phyloP scores from a whole-genome alignment of 2,113 vertebrate genomes.

The Larimichthys crocea region DNA sequence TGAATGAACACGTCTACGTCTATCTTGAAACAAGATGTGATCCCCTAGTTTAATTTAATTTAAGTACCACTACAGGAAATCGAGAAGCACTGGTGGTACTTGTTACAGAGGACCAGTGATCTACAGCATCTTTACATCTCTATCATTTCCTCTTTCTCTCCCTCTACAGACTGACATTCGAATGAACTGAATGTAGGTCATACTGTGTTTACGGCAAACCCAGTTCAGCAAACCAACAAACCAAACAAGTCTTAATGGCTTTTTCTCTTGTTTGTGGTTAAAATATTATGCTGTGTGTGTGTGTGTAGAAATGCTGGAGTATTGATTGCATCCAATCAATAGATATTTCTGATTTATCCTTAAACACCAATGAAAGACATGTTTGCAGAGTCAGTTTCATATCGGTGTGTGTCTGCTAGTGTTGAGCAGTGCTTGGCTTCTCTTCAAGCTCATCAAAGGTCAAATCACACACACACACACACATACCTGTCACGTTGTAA shows the following conservation, averaged over 20 bases:
- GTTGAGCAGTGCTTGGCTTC: slow-evolving; percentile 4
- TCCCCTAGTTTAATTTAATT: too few species aligned
- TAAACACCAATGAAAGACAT: neutral
- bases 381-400: neutral
- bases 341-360: neutral
- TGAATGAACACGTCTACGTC: too few species aligned
- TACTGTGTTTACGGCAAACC: neutral
- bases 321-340: slow-evolving; percentile 1
- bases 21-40: too few species aligned
- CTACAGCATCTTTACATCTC: neutral
- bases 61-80: too few species aligned
- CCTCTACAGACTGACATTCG: neutral
- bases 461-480: slow-evolving; percentile 21
- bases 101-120: too few species aligned
- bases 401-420: neutral
- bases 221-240: neutral
- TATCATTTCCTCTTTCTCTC: neutral
- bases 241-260: slow-evolving; percentile 15
- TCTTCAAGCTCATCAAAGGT: neutral
- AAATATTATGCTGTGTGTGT: neutral
- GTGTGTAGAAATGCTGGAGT: neutral
- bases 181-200: slow-evolving; percentile 1
- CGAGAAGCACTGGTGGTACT: too few species aligned
- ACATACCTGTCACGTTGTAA: slow-evolving; percentile 12
- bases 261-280: slow-evolving; percentile 10